phyloP scores from a whole-genome alignment of 92 coral and sea anemone species.

The Parazoanthus darwini region DNA sequence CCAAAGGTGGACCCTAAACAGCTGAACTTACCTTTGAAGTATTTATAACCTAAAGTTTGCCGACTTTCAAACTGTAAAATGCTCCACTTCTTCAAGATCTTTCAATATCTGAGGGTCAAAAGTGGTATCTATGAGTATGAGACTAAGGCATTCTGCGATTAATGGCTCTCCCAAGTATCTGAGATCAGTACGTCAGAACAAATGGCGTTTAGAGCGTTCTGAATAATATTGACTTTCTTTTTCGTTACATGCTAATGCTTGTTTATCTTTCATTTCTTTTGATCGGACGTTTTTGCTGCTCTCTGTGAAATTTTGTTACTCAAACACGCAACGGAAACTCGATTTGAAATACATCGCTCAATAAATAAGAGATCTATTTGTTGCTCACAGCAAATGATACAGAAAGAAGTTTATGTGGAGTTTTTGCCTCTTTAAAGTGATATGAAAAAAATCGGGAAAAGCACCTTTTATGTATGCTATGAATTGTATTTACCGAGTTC shows the following conservation, averaged over 20 bases:
- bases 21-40: background rate
- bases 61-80: background rate
- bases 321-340: conserved; percentile 2
- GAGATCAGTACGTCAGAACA: conserved; percentile 16
- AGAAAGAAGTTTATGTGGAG: background rate
- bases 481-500: conserved; percentile 1
- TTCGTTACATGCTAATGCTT: conserved; percentile 16
- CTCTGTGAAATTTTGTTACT: background rate
- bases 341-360: background rate
- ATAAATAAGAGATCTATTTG: background rate
- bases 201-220: conserved; percentile 1
- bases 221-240: conserved; percentile 14
- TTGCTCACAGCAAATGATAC: background rate
- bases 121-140: background rate
- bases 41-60: background rate
- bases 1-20: background rate
- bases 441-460: background rate
- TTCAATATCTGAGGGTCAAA: background rate
- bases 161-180: conserved; percentile 10
- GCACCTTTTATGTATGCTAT: background rate
- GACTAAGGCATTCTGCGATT: background rate
- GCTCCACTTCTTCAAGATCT: background rate
- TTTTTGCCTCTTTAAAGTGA: background rate
- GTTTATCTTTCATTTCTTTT: conserved; percentile 10
- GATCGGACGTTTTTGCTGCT: background rate